Conservation (phyloP, 2,888 invertebrate genomes). For the Ichneumoninae sp. region DNA sequence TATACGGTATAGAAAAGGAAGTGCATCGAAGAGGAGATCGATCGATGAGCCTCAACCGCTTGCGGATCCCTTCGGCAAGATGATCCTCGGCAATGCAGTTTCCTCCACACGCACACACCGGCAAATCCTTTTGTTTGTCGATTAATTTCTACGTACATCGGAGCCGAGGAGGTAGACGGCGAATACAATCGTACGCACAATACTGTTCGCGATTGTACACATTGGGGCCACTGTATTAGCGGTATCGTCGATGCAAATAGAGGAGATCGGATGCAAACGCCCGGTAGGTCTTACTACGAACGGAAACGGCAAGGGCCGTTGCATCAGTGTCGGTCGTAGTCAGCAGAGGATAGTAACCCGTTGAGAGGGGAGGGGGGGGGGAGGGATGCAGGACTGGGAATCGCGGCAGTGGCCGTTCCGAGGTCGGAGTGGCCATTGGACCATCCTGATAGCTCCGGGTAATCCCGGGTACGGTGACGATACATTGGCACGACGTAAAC, state of each 20-base stretch:
- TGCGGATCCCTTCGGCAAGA: background rate
- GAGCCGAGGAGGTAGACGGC: constrained; percentile 25
- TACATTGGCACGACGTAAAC: constrained; percentile 66
- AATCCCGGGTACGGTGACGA: constrained; percentile 68
- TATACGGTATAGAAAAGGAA: constrained; percentile 16
- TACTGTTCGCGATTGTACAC: constrained; percentile 11
- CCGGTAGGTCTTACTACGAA: constrained; percentile 61
- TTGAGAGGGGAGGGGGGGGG: background rate
- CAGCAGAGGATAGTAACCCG: constrained; percentile 23
- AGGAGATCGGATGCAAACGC: constrained; percentile 65
- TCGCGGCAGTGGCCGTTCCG: constrained; percentile 59
- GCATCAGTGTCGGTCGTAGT: constrained; percentile 43
- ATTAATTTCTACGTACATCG: constrained; percentile 53
- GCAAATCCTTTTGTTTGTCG: constrained; percentile 48
- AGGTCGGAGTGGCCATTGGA: constrained; percentile 66
- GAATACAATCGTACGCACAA: constrained; percentile 31
- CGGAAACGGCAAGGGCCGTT: constrained; percentile 41
- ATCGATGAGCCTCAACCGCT: constrained; percentile 24
- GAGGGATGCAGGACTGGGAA: constrained; percentile 33
- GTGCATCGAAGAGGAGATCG: constrained; percentile 28
- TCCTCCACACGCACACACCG: background rate
- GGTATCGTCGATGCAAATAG: constrained; percentile 62
- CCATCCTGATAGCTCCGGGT: constrained; percentile 68
- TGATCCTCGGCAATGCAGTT: constrained; percentile 10
- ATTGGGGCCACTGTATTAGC: constrained; percentile 53